Conservation (phyloP, 1,140 invertebrate species). For the Tetramorium simillimum region DNA sequence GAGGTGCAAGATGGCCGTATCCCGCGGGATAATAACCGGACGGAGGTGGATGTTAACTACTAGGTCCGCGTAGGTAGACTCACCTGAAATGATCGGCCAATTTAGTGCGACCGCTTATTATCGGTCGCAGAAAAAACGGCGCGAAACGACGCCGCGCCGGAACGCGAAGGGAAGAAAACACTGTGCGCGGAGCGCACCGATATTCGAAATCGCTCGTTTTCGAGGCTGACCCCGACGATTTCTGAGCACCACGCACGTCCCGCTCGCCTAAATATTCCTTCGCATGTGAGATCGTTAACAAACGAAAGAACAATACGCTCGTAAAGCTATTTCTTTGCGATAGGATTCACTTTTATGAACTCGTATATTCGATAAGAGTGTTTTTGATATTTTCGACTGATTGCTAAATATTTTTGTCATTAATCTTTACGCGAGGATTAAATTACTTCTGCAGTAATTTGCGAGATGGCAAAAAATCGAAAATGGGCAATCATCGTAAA, state of each 20-base stretch:
- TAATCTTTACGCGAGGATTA: not conserved
- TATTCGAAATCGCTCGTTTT: conserved; percentile 24
- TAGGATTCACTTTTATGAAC: not conserved
- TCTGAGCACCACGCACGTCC: not conserved
- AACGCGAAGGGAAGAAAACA: conserved; percentile 57
- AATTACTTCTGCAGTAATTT: conserved; percentile 6
- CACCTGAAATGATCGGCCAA: conserved; percentile 59
- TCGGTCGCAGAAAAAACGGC: conserved; percentile 62
- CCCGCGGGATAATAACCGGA: conserved; percentile 27
- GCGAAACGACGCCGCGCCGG: conserved; percentile 4
- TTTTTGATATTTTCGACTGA: not conserved
- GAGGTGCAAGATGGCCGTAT: conserved; percentile 1
- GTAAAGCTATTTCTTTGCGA: not conserved
- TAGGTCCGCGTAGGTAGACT: conserved; percentile 26
- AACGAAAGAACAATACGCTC: not conserved
- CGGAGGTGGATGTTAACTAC: conserved; percentile 55
- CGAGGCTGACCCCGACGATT: not conserved
- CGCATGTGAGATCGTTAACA: not conserved
- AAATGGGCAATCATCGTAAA: conserved; percentile 9
- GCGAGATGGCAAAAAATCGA: not conserved
- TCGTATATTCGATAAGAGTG: not conserved
- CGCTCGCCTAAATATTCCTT: not conserved
- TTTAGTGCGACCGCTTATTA: conserved; percentile 71
- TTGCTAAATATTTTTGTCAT: not conserved
- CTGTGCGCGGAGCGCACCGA: conserved; percentile 46